A percentile compares a stretch with the other conserved stretches of the same genome.
Conservation (phyloP, 2,888 invertebrate species). For the Ariolimax columbianus region DNA sequence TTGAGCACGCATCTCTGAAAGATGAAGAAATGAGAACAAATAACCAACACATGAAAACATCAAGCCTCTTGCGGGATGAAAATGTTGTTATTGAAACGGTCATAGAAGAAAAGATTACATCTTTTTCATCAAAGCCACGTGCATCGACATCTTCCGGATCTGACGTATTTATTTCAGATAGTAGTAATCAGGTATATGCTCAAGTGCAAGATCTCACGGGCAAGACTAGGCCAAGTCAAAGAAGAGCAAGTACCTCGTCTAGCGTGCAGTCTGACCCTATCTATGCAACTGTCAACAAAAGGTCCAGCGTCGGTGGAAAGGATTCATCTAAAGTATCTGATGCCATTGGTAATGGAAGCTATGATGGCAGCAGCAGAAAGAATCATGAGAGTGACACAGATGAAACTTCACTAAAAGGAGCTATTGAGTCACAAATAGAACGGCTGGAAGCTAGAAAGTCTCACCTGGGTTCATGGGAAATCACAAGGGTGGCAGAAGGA, state of each 20-base stretch:
- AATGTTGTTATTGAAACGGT: conserved; percentile 41
- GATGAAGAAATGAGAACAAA: conserved; percentile 16
- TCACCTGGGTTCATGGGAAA: conserved; percentile 50
- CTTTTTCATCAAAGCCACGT: neutral
- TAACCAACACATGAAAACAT: neutral
- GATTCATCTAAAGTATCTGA: neutral
- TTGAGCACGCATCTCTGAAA: conserved; percentile 38
- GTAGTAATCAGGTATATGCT: conserved; percentile 27
- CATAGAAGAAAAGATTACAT: conserved; percentile 43
- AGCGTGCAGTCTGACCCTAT: conserved; percentile 16
- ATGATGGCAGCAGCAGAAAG: neutral
- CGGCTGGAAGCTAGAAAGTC: conserved; percentile 51
- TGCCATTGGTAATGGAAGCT: neutral
- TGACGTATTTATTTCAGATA: neutral
- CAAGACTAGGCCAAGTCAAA: neutral
- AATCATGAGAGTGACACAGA: neutral
- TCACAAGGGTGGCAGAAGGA: conserved; percentile 34
- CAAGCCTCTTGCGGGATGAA: conserved; percentile 8
- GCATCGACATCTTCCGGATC: neutral
- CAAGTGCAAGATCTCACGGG: conserved; percentile 39
- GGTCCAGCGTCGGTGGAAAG: too few species aligned
- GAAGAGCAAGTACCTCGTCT: neutral
- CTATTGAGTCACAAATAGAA: conserved; percentile 48
- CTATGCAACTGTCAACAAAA: conserved; percentile 40
- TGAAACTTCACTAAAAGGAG: neutral